Percentiles rank a stretch among this genome's conserved stretches.
Evolutionary conservation across 2,888 invertebrate genomes (phyloP).

Genomic region (Cheilosia variabilis): DNA sequence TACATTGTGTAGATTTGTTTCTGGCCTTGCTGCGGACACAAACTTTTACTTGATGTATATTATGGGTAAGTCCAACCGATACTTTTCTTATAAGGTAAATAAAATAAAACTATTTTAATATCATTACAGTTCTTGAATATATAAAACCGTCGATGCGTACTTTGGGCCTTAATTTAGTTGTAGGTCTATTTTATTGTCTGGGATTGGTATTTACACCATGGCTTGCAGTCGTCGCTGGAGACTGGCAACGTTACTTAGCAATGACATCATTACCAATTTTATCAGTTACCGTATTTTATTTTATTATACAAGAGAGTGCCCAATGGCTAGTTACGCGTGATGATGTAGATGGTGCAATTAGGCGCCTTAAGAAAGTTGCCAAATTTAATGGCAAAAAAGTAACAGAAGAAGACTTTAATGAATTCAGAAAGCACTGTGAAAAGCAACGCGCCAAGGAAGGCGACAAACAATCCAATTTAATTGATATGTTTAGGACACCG

Average conservation of each 20-base stretch:
- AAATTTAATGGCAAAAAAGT: conserved; percentile 84
- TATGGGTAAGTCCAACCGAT: conserved; percentile 83
- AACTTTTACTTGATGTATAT: conserved; percentile 87
- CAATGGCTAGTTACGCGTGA: conserved; percentile 86
- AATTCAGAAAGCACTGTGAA: conserved; percentile 82
- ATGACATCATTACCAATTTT: conserved; percentile 85
- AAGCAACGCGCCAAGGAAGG: conserved; percentile 81
- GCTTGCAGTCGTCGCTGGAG: conserved; percentile 84
- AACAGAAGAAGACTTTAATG: conserved; percentile 82
- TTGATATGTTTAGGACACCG: conserved; percentile 85
- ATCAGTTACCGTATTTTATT: conserved; percentile 84
- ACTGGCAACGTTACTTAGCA: conserved; percentile 85
- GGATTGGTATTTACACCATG: conserved; percentile 85
- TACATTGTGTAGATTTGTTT: conserved; percentile 85
- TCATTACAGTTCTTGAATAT: conserved; percentile 85
- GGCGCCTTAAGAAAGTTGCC: conserved; percentile 85
- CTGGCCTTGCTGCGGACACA: conserved; percentile 86
- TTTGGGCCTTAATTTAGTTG: conserved; percentile 85
- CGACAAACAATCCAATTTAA: conserved; percentile 80
- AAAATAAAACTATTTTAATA: conserved; percentile 4
- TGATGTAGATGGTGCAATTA: conserved; percentile 84
- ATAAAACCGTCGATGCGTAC: conserved; percentile 86
- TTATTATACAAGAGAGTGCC: conserved; percentile 86
- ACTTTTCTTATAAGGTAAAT: conserved; percentile 49
- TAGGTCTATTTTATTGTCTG: conserved; percentile 86